Evolutionary conservation across 53 echinoderm and acorn worm species (phyloP).

Genomic region (Stichopus horrens): DNA sequence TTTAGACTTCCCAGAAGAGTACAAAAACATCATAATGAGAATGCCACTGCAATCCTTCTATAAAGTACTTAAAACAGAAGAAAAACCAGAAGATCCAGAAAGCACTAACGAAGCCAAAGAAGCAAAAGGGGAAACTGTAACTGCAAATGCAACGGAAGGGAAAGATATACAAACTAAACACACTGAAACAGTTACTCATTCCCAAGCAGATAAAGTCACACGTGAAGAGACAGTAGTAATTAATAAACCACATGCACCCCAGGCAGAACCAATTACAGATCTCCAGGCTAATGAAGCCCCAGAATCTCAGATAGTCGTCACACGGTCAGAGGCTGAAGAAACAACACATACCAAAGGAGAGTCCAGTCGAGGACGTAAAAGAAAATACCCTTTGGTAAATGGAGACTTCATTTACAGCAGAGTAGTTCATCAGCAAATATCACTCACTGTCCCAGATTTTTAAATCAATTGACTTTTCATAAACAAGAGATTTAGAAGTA

Average conservation of each 20-base stretch:
- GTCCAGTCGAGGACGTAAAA: neutral
- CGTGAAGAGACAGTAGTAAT: neutral
- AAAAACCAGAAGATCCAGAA: neutral
- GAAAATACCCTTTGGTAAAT: neutral
- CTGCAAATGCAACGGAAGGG: neutral
- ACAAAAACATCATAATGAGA: constrained; percentile 60
- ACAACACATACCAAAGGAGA: neutral
- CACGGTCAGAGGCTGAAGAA: too few relatives aligned
- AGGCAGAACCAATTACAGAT: neutral
- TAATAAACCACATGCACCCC: neutral
- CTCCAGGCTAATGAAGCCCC: neutral
- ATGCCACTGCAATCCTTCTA: constrained; percentile 65
- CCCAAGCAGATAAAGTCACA: neutral
- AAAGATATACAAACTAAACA: neutral
- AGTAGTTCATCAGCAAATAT: neutral
- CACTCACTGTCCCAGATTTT: too few relatives aligned
- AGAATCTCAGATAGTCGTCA: neutral
- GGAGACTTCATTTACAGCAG: neutral
- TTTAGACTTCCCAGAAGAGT: constrained; percentile 76
- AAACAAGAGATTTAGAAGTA: too few relatives aligned
- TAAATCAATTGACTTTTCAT: too few relatives aligned
- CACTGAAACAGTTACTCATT: neutral
- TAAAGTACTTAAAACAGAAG: constrained; percentile 36
- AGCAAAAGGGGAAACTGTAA: neutral
- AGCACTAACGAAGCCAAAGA: neutral